Evolutionary conservation across 2,888 invertebrate species (phyloP).

Genomic region (Ectropis crepuscularia): DNA sequence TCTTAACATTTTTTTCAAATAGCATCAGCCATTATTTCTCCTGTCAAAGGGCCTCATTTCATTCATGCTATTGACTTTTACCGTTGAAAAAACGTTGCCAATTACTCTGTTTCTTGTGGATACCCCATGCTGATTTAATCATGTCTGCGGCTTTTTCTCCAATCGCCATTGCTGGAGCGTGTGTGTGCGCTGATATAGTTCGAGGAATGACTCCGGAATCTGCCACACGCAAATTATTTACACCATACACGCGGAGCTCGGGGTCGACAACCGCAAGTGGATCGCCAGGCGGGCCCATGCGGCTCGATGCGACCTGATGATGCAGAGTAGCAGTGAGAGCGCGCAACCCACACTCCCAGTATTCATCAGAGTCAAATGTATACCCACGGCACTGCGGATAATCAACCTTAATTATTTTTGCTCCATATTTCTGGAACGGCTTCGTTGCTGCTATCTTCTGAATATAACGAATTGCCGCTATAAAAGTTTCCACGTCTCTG

Average conservation of each 20-base stretch:
- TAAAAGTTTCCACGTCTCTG: conserved; percentile 83
- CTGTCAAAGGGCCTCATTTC: too few species aligned
- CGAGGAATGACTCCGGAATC: conserved; percentile 89
- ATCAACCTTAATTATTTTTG: conserved; percentile 78
- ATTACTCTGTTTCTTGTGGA: conserved; percentile 4
- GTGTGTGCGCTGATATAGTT: conserved; percentile 87
- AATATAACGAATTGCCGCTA: conserved; percentile 86
- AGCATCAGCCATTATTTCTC: too few species aligned
- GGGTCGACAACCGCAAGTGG: conserved; percentile 87
- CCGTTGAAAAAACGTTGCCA: not conserved
- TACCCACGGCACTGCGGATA: conserved; percentile 80
- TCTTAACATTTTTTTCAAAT: too few species aligned
- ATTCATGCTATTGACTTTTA: not conserved
- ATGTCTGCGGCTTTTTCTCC: conserved; percentile 89
- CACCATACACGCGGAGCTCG: conserved; percentile 85
- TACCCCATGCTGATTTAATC: conserved; percentile 80
- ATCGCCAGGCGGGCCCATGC: conserved; percentile 88
- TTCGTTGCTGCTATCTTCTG: conserved; percentile 84
- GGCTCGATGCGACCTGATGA: conserved; percentile 88
- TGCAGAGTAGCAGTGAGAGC: conserved; percentile 86
- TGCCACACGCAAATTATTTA: conserved; percentile 85
- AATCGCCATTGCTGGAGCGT: conserved; percentile 88
- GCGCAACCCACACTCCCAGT: conserved; percentile 89
- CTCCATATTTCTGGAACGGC: conserved; percentile 85
- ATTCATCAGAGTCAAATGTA: conserved; percentile 85